phyloP scores from a whole-genome alignment of 2,888 invertebrate genomes.

The Strigamia transsilvanica region DNA sequence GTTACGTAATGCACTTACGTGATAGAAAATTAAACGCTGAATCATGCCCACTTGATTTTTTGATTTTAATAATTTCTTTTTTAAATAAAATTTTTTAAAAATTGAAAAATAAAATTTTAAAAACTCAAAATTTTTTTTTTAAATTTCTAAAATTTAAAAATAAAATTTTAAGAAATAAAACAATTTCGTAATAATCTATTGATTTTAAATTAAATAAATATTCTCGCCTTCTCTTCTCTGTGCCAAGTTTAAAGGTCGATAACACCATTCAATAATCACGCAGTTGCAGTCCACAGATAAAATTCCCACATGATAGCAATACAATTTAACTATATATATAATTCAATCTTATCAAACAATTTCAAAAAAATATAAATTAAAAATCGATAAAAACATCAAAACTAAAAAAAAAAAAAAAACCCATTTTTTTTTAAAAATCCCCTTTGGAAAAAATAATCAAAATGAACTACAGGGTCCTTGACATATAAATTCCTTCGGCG shows the following conservation, averaged over 20 bases:
- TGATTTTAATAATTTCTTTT: too few species aligned
- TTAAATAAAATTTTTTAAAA: too few species aligned
- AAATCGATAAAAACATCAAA: background rate
- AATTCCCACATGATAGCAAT: slow-evolving; percentile 35
- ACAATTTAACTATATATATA: slow-evolving; percentile 1
- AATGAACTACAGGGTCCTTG: background rate
- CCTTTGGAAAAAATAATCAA: background rate
- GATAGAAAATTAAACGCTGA: too few species aligned
- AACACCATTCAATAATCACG: slow-evolving; percentile 30
- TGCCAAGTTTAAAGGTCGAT: slow-evolving; percentile 49
- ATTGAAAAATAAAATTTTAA: background rate
- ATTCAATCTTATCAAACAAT: background rate
- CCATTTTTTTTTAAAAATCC: background rate
- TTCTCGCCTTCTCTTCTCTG: background rate
- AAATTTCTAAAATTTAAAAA: background rate
- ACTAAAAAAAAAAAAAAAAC: background rate
- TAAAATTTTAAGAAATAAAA: background rate
- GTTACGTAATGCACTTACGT: too few species aligned
- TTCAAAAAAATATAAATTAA: background rate
- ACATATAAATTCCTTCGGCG: slow-evolving; percentile 19
- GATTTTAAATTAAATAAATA: slow-evolving; percentile 19
- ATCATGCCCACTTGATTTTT: too few species aligned
- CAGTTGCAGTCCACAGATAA: slow-evolving; percentile 23
- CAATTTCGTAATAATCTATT: background rate
- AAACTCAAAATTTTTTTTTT: too few species aligned